A percentile compares a stretch with the other conserved stretches of the same genome.
Conservation (phyloP, 2,113 vertebrate genomes). For the Petrocephalus zakoni region DNA sequence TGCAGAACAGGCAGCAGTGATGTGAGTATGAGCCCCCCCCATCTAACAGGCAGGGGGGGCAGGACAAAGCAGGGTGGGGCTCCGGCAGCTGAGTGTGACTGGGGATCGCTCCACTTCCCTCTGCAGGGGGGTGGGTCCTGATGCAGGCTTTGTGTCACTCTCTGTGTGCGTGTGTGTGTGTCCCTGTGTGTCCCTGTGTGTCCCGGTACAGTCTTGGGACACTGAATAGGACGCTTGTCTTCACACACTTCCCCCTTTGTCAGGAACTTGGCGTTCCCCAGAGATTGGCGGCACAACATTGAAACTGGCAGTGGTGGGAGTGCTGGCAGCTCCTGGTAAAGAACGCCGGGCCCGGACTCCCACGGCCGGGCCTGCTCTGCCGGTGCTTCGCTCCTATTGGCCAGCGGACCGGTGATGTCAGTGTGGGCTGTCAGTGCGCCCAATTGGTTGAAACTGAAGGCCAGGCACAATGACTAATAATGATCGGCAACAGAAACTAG, state of each 20-base stretch:
- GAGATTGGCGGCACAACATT: background rate
- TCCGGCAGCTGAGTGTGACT: conserved; percentile 32
- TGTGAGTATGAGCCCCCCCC: background rate
- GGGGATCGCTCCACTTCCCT: background rate
- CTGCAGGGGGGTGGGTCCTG: background rate
- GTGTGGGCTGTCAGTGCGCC: background rate
- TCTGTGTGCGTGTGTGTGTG: background rate
- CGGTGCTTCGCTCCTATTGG: conserved; percentile 1
- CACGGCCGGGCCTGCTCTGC: background rate
- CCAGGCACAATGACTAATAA: background rate
- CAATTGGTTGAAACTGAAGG: conserved; percentile 7
- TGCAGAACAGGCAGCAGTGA: background rate
- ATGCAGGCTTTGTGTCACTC: background rate
- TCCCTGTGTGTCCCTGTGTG: background rate
- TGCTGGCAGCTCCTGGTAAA: background rate
- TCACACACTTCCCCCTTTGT: background rate
- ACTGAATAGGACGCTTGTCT: conserved; percentile 10
- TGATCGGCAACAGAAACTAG: background rate
- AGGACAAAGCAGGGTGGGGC: conserved; percentile 30
- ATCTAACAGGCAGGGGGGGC: background rate
- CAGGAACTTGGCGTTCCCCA: background rate
- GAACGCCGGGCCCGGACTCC: background rate
- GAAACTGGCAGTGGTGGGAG: background rate
- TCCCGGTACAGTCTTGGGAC: background rate
- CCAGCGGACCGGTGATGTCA: conserved; percentile 17